phyloP scores from a whole-genome alignment of 1,140 invertebrate species.

The Halesus radiatus region DNA sequence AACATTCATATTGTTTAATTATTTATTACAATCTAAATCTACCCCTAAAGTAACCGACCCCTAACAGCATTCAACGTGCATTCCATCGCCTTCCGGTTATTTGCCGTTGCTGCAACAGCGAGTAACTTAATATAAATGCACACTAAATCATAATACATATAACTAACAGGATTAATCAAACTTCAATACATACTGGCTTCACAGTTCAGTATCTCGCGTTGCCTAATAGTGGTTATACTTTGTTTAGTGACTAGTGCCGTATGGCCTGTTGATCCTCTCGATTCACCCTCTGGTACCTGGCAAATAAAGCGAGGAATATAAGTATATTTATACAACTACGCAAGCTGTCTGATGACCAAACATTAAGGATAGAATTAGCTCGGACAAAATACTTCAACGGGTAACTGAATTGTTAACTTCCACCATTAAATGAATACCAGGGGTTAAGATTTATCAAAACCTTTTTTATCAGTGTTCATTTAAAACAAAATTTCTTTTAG shows the following conservation, averaged over 20 bases:
- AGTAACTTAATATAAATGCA: not conserved
- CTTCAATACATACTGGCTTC: constrained; percentile 4
- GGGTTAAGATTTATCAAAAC: too few relatives aligned
- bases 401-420: not conserved
- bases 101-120: too few relatives aligned
- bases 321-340: not conserved
- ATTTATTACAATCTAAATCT: constrained; percentile 9
- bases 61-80: not conserved
- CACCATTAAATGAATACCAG: not conserved
- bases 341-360: not conserved
- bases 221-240: constrained; percentile 1
- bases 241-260: constrained; percentile 26
- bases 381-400: not conserved
- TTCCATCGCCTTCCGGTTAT: too few relatives aligned
- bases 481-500: constrained; percentile 8
- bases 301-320: constrained; percentile 4
- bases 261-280: constrained; percentile 4
- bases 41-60: not conserved
- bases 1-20: constrained; percentile 18
- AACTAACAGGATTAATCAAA: not conserved
- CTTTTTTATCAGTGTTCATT: not conserved
- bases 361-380: not conserved
- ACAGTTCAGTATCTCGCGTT: not conserved
- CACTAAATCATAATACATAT: not conserved
- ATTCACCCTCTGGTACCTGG: not conserved